phyloP scores from a whole-genome alignment of 2,888 invertebrate species.

The Drosophila colorata region DNA sequence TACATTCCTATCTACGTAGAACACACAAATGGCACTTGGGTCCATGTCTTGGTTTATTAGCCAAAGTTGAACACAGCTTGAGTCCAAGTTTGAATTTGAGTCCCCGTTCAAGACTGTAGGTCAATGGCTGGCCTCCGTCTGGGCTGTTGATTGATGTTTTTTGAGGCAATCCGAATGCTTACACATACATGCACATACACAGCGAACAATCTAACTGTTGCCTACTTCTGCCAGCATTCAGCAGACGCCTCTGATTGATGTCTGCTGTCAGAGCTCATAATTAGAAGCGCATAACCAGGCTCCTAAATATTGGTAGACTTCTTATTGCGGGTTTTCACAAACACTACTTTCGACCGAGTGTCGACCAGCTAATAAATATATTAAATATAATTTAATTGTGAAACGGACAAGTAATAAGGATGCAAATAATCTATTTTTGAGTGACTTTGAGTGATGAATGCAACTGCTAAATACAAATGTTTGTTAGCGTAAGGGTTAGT shows the following conservation, averaged over 20 bases:
- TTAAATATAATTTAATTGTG: too few relatives aligned
- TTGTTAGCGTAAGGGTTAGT: too few relatives aligned
- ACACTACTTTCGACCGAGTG: too few relatives aligned
- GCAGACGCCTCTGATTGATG: conserved; percentile 58
- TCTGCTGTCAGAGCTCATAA: conserved; percentile 49
- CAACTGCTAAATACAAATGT: too few relatives aligned
- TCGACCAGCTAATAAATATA: too few relatives aligned
- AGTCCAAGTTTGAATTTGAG: conserved; percentile 12
- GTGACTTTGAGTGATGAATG: too few relatives aligned
- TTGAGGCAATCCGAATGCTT: conserved; percentile 21
- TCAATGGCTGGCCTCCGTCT: conserved; percentile 22
- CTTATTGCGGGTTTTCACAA: neutral
- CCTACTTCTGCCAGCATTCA: conserved; percentile 30
- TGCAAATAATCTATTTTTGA: too few relatives aligned
- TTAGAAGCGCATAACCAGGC: conserved; percentile 20
- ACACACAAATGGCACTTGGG: conserved; percentile 1
- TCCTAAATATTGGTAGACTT: conserved; percentile 17
- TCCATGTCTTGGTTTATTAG: conserved; percentile 39
- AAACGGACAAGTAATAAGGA: too few relatives aligned
- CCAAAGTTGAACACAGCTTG: conserved; percentile 15
- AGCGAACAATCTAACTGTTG: conserved; percentile 17
- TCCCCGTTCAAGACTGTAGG: conserved; percentile 13
- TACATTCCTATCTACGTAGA: conserved; percentile 17
- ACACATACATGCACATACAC: conserved; percentile 4
- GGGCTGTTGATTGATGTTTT: conserved; percentile 49